These are phyloP conservation scores for Galeruca laticollis DNA, from an alignment of 2,888 invertebrate genomes.

Conservation along the genomic window DNA sequence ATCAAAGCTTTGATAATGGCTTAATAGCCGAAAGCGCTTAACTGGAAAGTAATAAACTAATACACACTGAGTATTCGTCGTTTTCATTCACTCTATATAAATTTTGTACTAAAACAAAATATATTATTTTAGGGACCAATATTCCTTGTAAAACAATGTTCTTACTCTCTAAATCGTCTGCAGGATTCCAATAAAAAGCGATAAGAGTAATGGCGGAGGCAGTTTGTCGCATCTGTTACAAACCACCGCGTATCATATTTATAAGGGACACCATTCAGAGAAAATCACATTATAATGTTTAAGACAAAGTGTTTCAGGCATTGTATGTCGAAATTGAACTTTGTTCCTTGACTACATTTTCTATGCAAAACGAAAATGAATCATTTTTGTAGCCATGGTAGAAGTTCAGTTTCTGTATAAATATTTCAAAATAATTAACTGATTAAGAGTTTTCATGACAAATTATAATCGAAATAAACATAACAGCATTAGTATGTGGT, in stretches of 20 bases:
- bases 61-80: no score
- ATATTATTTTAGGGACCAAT: neutral
- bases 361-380: neutral
- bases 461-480: no score
- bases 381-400: no score
- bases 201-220: conserved; percentile 60
- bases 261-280: conserved; percentile 55
- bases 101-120: no score
- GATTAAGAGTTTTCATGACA: no score
- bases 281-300: conserved; percentile 48
- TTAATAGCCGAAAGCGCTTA: no score
- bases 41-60: no score
- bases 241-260: conserved; percentile 62
- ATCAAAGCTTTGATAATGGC: no score
- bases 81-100: no score
- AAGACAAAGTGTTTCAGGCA: conserved; percentile 23
- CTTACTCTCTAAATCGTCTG: conserved; percentile 25
- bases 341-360: conserved; percentile 12
- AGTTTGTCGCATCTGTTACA: conserved; percentile 63
- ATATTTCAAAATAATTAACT: no score
- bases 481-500: no score
- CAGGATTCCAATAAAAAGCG: conserved; percentile 56
- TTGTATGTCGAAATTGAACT: conserved; percentile 24
- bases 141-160: conserved; percentile 12
- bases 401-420: no score